A percentile compares a stretch with the other conserved stretches of the same genome.
phyloP scores from a whole-genome alignment of 2,113 vertebrate genomes.

The Pluvianellus socialis region DNA sequence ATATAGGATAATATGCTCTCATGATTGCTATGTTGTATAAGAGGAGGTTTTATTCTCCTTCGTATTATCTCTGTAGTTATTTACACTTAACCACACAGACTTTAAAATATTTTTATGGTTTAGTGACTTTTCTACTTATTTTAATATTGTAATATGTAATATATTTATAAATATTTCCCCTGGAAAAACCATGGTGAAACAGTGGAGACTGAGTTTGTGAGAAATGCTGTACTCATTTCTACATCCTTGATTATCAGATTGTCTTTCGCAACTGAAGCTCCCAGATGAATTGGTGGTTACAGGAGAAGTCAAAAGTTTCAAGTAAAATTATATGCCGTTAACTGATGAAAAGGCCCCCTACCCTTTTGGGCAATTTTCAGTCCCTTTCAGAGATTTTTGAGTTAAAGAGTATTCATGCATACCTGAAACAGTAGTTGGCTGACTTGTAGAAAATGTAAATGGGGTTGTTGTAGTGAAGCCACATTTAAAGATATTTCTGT shows the following conservation, averaged over 20 bases:
- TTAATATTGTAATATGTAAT: neutral
- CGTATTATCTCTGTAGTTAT: neutral
- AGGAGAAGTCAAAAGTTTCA: neutral
- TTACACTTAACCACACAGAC: neutral
- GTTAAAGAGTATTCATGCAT: neutral
- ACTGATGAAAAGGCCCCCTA: neutral
- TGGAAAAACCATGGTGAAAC: neutral
- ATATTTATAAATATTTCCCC: neutral
- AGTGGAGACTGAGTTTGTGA: neutral
- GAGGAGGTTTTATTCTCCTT: neutral
- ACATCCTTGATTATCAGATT: neutral
- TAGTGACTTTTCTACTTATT: neutral
- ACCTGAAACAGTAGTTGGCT: constrained; percentile 46
- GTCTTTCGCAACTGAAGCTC: neutral
- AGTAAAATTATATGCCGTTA: neutral
- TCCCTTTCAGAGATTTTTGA: neutral
- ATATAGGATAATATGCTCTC: neutral
- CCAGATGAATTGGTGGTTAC: neutral
- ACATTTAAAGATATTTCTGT: constrained; percentile 47
- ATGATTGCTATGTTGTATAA: neutral
- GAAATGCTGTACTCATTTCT: neutral
- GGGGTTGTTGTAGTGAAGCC: neutral
- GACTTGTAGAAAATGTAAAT: neutral
- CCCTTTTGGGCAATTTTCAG: neutral
- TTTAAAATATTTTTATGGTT: neutral